A percentile compares a stretch with the other conserved stretches of the same genome.
phyloP scores from a whole-genome alignment of 2,888 invertebrate species.

The Protodeltote pygarga region DNA sequence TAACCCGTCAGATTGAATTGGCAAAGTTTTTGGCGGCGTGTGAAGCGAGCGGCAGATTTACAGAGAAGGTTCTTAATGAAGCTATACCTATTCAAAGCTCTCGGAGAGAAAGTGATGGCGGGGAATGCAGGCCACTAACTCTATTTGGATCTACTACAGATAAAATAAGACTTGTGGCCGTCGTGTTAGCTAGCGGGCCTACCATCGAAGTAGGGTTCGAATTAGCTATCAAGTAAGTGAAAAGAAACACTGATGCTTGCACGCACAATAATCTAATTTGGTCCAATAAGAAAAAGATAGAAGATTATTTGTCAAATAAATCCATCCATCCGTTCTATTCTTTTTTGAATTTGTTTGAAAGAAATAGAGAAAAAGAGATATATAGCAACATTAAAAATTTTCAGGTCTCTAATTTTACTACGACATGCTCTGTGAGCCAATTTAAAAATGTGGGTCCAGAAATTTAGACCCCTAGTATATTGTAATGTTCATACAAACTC shows the following conservation, averaged over 20 bases:
- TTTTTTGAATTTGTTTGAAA: too few species aligned
- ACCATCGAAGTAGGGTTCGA: constrained; percentile 91
- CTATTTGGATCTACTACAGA: constrained; percentile 90
- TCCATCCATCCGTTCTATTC: too few species aligned
- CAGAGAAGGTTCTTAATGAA: constrained; percentile 69
- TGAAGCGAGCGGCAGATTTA: constrained; percentile 85
- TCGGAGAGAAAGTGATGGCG: constrained; percentile 52
- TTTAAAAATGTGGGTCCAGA: too few species aligned
- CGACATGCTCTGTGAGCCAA: too few species aligned
- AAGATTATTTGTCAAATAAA: too few species aligned
- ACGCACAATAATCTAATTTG: too few species aligned
- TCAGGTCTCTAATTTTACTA: neutral
- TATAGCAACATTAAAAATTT: too few species aligned
- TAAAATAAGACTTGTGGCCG: constrained; percentile 89
- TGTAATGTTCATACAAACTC: too few species aligned
- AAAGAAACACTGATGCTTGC: too few species aligned
- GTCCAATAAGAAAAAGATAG: too few species aligned
- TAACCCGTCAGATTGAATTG: constrained; percentile 93
- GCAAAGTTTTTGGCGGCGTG: constrained; percentile 90
- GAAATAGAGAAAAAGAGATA: too few species aligned
- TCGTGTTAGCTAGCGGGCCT: constrained; percentile 89
- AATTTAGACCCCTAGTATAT: too few species aligned
- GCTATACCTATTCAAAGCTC: constrained; percentile 67
- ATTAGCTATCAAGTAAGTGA: constrained; percentile 89
- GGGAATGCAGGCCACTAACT: constrained; percentile 87